phyloP scores from a whole-genome alignment of 2,888 invertebrate species.

The Aromia moschata region DNA sequence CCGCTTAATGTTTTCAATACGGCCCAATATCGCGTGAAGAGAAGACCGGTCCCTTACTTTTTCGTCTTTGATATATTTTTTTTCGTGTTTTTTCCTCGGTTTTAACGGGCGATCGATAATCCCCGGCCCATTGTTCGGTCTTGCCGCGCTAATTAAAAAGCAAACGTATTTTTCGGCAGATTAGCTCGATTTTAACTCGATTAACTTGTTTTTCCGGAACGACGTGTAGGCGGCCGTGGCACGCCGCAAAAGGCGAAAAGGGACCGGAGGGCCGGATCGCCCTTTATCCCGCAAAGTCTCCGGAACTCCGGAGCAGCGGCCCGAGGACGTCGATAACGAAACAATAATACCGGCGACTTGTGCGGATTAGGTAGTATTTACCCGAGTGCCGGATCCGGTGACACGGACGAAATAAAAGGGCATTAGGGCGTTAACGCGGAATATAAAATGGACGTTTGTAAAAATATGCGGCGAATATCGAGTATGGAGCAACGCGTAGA shows the following conservation, averaged over 20 bases:
- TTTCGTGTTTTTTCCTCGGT: neutral
- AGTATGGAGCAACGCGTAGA: too few relatives aligned
- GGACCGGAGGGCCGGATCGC: constrained; percentile 9
- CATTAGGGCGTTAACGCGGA: constrained; percentile 14
- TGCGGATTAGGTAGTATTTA: constrained; percentile 31
- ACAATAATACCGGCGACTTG: constrained; percentile 31
- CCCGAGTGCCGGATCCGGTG: constrained; percentile 22
- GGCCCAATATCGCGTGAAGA: too few relatives aligned
- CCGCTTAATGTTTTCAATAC: too few relatives aligned
- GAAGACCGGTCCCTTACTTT: too few relatives aligned
- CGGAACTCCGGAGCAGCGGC: constrained; percentile 12
- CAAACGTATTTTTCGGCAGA: constrained; percentile 7
- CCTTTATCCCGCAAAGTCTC: constrained; percentile 15
- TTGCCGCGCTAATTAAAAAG: constrained; percentile 11
- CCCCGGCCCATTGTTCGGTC: neutral
- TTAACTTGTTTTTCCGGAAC: constrained; percentile 19
- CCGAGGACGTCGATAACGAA: constrained; percentile 31
- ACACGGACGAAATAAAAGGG: constrained; percentile 11
- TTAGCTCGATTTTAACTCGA: constrained; percentile 19
- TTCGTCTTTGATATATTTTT: neutral
- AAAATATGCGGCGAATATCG: neutral
- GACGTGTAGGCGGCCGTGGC: neutral
- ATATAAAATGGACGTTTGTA: constrained; percentile 17
- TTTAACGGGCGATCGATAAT: neutral
- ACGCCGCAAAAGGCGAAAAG: constrained; percentile 15